phyloP scores from a whole-genome alignment of 2,888 invertebrate species.

The Agrenia bidenticulata region DNA sequence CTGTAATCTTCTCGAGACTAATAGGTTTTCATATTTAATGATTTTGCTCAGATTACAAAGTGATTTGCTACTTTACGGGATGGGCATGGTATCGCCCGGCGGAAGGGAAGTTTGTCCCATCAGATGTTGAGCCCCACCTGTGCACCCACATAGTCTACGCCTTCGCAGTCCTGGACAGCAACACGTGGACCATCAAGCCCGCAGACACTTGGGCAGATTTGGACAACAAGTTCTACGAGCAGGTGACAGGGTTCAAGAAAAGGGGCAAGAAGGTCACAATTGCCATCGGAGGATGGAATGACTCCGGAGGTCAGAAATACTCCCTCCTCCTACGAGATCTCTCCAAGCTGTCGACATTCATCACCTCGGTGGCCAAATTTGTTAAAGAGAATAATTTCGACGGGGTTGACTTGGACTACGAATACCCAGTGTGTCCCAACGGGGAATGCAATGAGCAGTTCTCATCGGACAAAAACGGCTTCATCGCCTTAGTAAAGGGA shows the following conservation, averaged over 20 bases:
- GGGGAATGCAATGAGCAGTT: constrained; percentile 80
- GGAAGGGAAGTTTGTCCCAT: constrained; percentile 75
- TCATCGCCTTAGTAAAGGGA: constrained; percentile 73
- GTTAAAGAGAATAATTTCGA: constrained; percentile 59
- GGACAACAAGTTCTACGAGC: constrained; percentile 86
- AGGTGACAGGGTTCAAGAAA: constrained; percentile 71
- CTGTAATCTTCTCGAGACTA: no score
- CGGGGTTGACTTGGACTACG: constrained; percentile 61
- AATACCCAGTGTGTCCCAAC: constrained; percentile 64
- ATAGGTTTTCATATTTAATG: no score
- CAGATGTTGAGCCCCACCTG: constrained; percentile 76
- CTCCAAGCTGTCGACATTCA: constrained; percentile 69
- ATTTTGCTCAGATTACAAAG: constrained; percentile 65
- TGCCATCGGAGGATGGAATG: constrained; percentile 93
- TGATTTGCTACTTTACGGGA: constrained; percentile 87
- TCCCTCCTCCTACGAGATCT: constrained; percentile 75
- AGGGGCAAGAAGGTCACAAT: constrained; percentile 76
- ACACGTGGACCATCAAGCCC: constrained; percentile 73
- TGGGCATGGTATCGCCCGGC: constrained; percentile 90
- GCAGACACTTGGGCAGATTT: constrained; percentile 87
- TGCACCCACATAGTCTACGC: constrained; percentile 94
- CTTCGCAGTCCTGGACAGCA: constrained; percentile 80
- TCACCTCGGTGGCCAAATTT: constrained; percentile 62
- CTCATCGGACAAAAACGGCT: constrained; percentile 74
- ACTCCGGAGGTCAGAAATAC: constrained; percentile 86